Conservation (phyloP, 1,140 invertebrate species). For the Thereuonema tuberculata region DNA sequence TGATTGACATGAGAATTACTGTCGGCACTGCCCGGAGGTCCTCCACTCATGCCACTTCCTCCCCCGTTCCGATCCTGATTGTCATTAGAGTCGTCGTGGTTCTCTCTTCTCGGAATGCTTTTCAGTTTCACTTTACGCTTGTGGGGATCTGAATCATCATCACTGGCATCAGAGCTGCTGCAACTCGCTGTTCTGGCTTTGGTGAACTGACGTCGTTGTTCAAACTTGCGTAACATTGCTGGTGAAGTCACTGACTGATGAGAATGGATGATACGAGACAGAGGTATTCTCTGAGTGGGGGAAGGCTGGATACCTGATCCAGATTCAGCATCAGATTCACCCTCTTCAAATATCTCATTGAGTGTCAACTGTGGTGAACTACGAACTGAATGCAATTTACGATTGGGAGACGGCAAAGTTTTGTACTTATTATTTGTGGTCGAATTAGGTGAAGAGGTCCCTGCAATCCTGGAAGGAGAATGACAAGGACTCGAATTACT, state of each 20-base stretch:
- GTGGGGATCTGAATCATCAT: slow-evolving; percentile 70
- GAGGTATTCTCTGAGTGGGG: background rate
- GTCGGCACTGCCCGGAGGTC: background rate
- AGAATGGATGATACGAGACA: slow-evolving; percentile 11
- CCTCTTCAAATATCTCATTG: slow-evolving; percentile 58
- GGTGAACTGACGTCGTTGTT: slow-evolving; percentile 50
- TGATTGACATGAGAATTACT: background rate
- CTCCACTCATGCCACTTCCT: background rate
- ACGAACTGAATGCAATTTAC: slow-evolving; percentile 35
- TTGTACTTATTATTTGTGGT: slow-evolving; percentile 28
- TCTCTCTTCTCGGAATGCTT: slow-evolving; percentile 29
- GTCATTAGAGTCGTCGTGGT: slow-evolving; percentile 33
- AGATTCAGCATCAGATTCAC: slow-evolving; percentile 30
- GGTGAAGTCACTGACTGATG: slow-evolving; percentile 27
- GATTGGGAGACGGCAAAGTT: slow-evolving; percentile 33
- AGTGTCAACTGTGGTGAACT: slow-evolving; percentile 46
- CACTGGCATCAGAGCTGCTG: slow-evolving; percentile 76
- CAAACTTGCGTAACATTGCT: slow-evolving; percentile 37
- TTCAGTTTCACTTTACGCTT: slow-evolving; percentile 55
- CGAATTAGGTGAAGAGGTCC: slow-evolving; percentile 20
- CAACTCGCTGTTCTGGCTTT: slow-evolving; percentile 70
- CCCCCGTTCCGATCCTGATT: slow-evolving; percentile 13
- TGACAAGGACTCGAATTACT: slow-evolving; percentile 18
- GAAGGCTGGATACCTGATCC: slow-evolving; percentile 8
- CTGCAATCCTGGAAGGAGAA: slow-evolving; percentile 20